Percentiles rank a stretch among this genome's conserved stretches.
Conservation (phyloP, 2,113 vertebrate species). For the Hipposideros armiger region DNA sequence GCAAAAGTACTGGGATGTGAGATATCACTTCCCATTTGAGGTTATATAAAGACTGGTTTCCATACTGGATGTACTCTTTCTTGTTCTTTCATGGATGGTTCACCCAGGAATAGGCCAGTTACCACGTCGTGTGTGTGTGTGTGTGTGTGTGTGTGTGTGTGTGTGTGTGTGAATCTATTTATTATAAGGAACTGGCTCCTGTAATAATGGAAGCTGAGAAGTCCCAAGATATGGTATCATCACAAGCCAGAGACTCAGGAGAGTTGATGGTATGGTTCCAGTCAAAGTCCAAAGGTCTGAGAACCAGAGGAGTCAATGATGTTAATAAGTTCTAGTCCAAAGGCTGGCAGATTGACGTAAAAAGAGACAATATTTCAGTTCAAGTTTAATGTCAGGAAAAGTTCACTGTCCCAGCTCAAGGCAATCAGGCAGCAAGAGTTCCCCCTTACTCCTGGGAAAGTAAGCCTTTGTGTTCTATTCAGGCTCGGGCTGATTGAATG, state of each 20-base stretch:
- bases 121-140: background rate
- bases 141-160: background rate
- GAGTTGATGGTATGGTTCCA: background rate
- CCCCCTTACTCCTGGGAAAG: background rate
- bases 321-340: background rate
- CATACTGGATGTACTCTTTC: background rate
- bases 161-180: background rate
- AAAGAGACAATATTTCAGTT: background rate
- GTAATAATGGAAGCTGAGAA: background rate
- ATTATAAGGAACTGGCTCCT: background rate
- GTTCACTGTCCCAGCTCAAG: background rate
- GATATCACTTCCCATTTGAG: background rate
- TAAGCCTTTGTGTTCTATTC: background rate
- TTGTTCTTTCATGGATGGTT: background rate
- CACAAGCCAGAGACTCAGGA: background rate
- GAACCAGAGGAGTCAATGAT: background rate
- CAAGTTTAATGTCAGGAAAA: background rate
- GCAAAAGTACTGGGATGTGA: background rate
- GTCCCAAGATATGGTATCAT: background rate
- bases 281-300: background rate
- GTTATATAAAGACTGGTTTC: background rate
- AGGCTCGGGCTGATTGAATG: background rate
- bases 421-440: background rate
- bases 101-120: background rate
- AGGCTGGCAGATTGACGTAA: background rate